A percentile compares a stretch with the other conserved stretches of the same genome.
Evolutionary conservation across 2,888 invertebrate genomes (phyloP).

Genomic region (Gryllus longicercus): DNA sequence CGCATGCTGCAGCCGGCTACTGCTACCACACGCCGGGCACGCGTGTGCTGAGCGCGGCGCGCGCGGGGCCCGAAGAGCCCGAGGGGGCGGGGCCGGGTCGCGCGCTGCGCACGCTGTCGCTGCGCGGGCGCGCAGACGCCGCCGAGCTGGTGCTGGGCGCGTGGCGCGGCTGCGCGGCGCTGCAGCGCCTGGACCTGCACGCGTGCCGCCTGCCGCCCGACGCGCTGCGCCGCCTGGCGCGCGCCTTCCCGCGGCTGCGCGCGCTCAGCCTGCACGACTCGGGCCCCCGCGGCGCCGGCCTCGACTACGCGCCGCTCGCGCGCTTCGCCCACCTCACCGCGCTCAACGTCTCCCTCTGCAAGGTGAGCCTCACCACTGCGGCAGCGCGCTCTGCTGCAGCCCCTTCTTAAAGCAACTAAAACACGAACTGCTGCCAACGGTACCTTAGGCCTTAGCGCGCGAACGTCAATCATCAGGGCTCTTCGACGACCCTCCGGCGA

Average conservation of each 20-base stretch:
- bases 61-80: background rate
- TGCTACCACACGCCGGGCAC: background rate
- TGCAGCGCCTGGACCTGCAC: constrained; percentile 1
- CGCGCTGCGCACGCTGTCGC: background rate
- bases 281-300: background rate
- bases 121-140: background rate
- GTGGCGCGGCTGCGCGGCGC: background rate
- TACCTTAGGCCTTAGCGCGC: no score
- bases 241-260: background rate
- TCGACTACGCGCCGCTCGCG: background rate
- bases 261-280: constrained; percentile 3
- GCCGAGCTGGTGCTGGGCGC: background rate
- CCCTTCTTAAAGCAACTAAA: no score
- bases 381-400: no score
- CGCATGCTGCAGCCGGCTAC: background rate
- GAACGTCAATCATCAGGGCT: no score
- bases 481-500: no score
- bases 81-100: background rate
- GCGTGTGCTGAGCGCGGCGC: background rate
- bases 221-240: background rate
- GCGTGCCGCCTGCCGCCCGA: background rate
- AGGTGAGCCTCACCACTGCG: background rate
- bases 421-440: no score
- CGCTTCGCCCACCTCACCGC: background rate
- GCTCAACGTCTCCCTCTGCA: background rate